These are phyloP conservation scores for Brachionus angularis DNA, from an alignment of 1,140 invertebrate species.

Conservation along the genomic window DNA sequence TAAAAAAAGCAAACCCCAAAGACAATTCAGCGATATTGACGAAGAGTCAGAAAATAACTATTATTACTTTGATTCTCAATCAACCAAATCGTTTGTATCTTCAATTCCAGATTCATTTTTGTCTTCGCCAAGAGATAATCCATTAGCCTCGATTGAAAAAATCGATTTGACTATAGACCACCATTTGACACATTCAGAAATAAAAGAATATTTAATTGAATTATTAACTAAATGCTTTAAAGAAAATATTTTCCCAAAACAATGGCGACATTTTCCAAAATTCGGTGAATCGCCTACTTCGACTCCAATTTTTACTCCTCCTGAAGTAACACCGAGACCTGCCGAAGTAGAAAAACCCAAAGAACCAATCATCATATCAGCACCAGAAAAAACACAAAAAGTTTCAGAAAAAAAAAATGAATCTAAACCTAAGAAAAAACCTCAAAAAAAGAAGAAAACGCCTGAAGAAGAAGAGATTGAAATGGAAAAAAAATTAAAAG, in stretches of 20 bases:
- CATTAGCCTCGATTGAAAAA: neutral
- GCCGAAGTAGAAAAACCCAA: neutral
- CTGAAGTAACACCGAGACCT: neutral
- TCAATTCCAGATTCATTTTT: neutral
- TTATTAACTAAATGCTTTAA: neutral
- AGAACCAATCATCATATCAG: neutral
- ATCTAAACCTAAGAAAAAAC: neutral
- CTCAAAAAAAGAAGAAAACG: neutral
- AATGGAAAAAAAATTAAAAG: neutral
- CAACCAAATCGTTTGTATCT: neutral
- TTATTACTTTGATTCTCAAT: neutral
- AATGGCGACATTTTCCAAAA: conserved; percentile 17
- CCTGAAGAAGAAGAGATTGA: neutral
- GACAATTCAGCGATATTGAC: neutral
- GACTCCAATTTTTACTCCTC: neutral
- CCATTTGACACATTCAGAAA: neutral
- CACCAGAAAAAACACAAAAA: neutral
- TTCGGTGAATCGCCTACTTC: neutral
- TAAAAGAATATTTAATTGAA: conserved; percentile 7
- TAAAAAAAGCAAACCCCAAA: neutral
- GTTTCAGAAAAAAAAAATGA: neutral
- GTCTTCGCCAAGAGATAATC: neutral
- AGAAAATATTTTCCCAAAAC: neutral
- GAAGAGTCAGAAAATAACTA: neutral
- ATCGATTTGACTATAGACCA: neutral